Evolutionary conservation across 2,888 invertebrate genomes (phyloP), one percentile per base, ranked within the genome.

Genomic region (Netelia melanura): DNA sequence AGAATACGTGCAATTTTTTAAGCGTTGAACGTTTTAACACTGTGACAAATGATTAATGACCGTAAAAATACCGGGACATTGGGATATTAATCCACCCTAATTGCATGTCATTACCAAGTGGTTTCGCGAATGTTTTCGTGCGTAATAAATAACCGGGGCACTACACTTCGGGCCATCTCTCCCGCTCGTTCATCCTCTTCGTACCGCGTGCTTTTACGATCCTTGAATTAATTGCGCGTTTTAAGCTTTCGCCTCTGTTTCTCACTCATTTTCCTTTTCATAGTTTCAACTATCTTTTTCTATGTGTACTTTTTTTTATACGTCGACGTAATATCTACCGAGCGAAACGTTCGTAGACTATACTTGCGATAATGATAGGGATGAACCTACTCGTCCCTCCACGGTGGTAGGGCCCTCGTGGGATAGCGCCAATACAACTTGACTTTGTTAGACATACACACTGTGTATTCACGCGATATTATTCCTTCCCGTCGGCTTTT

Each of bases 291-390:
- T 21, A 58, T 21, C 67, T 67, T 52, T 70, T 30, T 81, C 64
- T 74, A 54, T 84, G 61, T 85, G 71, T 72, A 54, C 64, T 56
- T 58, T 77, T 58, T 77, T 71, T 80, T 72, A 56, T 78, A 68
- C 70, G 25, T 77, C 38, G 62, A 75, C 70, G 71, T 76, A 77
- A 52, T 71, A 83, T 80, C 74, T 52, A 17, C 70, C 44, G 72
- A 81, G 64, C 64, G 68, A 77, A 77, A 75, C 62, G 81, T 71
- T 81, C 83, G 78, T 81, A 85, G 86, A 85, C 84, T 87, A 84
- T 86, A 84, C 85, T 86, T 87, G 86, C 58, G 81, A 82, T 87
- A 87, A 87, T 87, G 79, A 87, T 86, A 85, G 87, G 79, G 83
- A 83, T 81, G 56, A 71, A 77, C 54, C 76, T 58, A 44, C 70